phyloP scores from a whole-genome alignment of 2,113 vertebrate species.

The Pampusana beccarii region DNA sequence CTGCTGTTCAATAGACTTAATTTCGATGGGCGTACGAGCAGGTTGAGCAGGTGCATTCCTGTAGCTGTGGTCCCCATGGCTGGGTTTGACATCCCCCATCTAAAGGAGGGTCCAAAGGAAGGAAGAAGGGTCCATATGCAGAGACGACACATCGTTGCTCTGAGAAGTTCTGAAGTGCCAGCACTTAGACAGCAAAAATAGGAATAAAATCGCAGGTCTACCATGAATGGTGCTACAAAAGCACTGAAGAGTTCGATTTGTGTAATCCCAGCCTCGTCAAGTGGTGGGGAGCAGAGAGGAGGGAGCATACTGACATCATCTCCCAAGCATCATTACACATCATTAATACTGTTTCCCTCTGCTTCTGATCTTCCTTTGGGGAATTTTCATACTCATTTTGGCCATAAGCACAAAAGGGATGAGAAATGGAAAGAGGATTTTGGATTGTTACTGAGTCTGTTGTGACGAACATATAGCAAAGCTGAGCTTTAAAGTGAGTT shows the following conservation, averaged over 20 bases:
- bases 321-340: neutral
- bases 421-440: neutral
- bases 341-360: neutral
- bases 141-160: neutral
- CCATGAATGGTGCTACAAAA: neutral
- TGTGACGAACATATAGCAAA: rapidly evolving
- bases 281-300: neutral
- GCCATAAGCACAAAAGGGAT: neutral
- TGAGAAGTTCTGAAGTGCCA: neutral
- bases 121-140: rapidly evolving
- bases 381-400: neutral
- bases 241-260: rapidly evolving
- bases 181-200: neutral
- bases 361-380: neutral
- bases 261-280: rapidly evolving
- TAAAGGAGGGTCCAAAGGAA: neutral
- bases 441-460: neutral
- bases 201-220: neutral
- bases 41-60: rapidly evolving
- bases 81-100: rapidly evolving
- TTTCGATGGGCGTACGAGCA: rapidly evolving
- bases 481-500: neutral
- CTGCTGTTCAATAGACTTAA: neutral
- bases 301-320: neutral
- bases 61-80: rapidly evolving